These are phyloP conservation scores for Picus viridis DNA, from an alignment of 2,797 vertebrate species.

Conservation along the genomic window DNA sequence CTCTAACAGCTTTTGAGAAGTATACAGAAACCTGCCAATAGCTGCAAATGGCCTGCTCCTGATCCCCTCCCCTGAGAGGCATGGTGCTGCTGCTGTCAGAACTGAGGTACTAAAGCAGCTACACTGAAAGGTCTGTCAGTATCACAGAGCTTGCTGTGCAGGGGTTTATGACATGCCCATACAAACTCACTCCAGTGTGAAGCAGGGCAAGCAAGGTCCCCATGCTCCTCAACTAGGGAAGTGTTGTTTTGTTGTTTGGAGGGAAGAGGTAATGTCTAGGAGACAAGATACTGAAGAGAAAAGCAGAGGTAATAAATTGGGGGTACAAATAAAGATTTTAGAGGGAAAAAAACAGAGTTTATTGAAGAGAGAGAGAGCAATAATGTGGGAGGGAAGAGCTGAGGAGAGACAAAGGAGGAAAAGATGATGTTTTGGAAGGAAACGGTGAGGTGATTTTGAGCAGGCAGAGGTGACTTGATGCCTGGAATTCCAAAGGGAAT, in stretches of 20 bases:
- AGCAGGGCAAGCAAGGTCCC: background rate
- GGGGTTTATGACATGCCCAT: background rate
- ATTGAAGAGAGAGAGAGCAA: no score
- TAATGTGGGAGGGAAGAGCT: no score
- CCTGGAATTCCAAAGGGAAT: no score
- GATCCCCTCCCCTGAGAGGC: background rate
- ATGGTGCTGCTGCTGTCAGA: background rate
- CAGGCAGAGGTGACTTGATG: no score
- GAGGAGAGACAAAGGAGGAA: no score
- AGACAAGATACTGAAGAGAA: no score
- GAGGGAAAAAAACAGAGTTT: no score
- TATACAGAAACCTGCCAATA: background rate
- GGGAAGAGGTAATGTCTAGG: no score
- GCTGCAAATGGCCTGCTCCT: background rate
- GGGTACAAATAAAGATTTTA: no score
- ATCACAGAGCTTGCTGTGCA: background rate
- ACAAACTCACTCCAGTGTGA: background rate
- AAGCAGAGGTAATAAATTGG: no score
- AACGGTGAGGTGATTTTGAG: no score
- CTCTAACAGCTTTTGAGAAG: background rate
- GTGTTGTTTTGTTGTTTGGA: background rate
- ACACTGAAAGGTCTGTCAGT: background rate
- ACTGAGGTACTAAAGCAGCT: background rate
- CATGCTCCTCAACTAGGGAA: background rate
- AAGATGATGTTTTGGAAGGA: no score